Evolutionary conservation across 2,888 invertebrate genomes (phyloP).

Genomic region (Drosophila pegasa): DNA sequence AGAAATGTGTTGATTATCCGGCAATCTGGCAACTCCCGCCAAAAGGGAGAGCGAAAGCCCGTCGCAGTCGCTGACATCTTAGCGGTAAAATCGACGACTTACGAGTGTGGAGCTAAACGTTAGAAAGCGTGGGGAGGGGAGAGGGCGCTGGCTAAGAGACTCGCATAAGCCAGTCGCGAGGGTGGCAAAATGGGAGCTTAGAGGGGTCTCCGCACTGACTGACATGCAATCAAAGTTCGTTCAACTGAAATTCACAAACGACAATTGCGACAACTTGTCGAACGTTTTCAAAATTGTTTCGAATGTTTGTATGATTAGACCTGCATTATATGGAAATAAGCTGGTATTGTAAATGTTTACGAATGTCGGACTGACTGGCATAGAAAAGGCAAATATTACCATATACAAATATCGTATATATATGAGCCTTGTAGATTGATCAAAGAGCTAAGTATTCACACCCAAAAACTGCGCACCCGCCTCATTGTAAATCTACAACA

Average conservation of each 20-base stretch:
- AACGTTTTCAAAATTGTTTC: constrained; percentile 36
- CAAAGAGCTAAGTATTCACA: constrained; percentile 12
- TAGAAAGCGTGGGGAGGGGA: not conserved
- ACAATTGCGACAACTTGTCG: constrained; percentile 35
- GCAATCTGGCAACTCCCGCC: constrained; percentile 19
- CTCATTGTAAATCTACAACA: constrained; percentile 1
- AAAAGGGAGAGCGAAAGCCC: not conserved
- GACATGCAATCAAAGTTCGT: constrained; percentile 69
- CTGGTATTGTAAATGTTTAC: not conserved
- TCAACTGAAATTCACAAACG: constrained; percentile 53
- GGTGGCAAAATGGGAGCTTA: not conserved
- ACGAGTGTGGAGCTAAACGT: constrained; percentile 51
- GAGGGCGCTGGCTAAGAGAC: not conserved
- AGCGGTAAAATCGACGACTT: constrained; percentile 55
- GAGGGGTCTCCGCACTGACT: constrained; percentile 19
- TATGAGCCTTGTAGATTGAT: constrained; percentile 1
- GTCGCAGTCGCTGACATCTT: constrained; percentile 46
- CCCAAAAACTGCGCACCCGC: constrained; percentile 19
- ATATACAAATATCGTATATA: not conserved
- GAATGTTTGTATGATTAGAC: constrained; percentile 50
- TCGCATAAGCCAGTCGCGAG: not conserved
- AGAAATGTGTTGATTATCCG: constrained; percentile 67
- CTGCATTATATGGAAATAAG: constrained; percentile 39
- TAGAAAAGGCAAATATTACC: not conserved
- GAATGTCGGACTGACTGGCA: constrained; percentile 5